These are phyloP conservation scores for Hylaea fasciaria DNA, from an alignment of 2,888 invertebrate genomes.

Conservation along the genomic window DNA sequence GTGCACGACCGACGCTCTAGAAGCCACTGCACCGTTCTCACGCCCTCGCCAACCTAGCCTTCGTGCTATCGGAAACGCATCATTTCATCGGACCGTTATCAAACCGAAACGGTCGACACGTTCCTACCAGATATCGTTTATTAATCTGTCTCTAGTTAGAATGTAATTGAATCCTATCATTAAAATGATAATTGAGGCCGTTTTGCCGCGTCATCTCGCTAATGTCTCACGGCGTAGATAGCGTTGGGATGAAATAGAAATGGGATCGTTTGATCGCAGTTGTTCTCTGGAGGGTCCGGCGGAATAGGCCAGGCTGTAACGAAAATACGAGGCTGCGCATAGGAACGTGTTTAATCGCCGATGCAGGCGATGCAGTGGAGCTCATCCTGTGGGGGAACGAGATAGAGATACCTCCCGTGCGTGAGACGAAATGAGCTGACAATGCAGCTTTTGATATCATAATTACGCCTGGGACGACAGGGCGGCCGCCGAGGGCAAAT, in stretches of 20 bases:
- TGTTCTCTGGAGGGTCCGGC: constrained; percentile 42
- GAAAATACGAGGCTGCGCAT: constrained; percentile 81
- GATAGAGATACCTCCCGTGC: constrained; percentile 57
- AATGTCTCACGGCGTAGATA: constrained; percentile 61
- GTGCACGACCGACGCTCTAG: constrained; percentile 64
- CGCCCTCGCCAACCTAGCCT: constrained; percentile 61
- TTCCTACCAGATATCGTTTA: constrained; percentile 58
- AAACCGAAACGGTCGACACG: constrained; percentile 58
- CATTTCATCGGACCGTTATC: constrained; percentile 57
- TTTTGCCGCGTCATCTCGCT: constrained; percentile 68
- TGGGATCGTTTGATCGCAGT: constrained; percentile 60
- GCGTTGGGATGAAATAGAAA: constrained; percentile 60
- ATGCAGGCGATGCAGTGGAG: constrained; percentile 65
- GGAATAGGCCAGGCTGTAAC: constrained; percentile 50
- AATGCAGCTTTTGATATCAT: constrained; percentile 80
- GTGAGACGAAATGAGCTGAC: constrained; percentile 62
- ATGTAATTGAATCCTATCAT: constrained; percentile 57
- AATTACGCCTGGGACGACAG: constrained; percentile 68
- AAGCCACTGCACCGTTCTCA: constrained; percentile 66
- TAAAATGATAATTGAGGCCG: constrained; percentile 55
- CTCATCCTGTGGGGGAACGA: constrained; percentile 65
- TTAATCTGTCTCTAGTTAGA: constrained; percentile 53
- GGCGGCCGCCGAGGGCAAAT: constrained; percentile 57
- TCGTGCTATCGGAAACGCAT: constrained; percentile 50
- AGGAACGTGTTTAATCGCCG: constrained; percentile 82